Base-by-base conservation (phyloP, 2,888 invertebrate species). In the Adelognathus sp. region DNA sequence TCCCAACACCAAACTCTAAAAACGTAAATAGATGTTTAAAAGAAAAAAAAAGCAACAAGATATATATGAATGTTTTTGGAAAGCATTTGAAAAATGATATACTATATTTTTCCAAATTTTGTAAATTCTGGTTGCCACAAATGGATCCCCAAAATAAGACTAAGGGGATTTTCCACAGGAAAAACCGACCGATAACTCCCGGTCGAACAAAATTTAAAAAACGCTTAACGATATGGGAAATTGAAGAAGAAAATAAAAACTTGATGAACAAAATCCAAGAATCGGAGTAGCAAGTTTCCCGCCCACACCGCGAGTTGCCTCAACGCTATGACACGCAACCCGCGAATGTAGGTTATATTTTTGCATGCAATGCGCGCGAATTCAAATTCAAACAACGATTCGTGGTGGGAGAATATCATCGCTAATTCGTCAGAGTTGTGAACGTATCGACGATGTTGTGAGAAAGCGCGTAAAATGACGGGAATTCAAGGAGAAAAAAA, bases 371-470 rank as follows among this genome's bases (percentile, higher is more conserved):
- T 86, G 89, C 90, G 90, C 90, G 89, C 86, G 85, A 90, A 88
- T 90, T 90, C 86, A 85, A 90, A 90, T 89, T 89, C 86, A 85
- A 87, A 86, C 67, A 69, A 82, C 85, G 88, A 85, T 84, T 87
- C 16, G 85, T 86, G 88, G 87, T 87, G 88, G 88, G 87, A 87
- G 87, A 87, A 81, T 77, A 54, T 74, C 56, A 50, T 79, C 76
- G 67, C 76, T n/a, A n/a, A n/a, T n/a, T n/a, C n/a, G 80, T 50
- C 66, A 33, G 11, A 80, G 69, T 50, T 73, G 39, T 60, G 72
- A 74, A 50, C 52, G 58, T 58, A 61, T 78, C 70, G 67, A 79
- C 56, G 56, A 46, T 41, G 29, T 3, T 9, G 33, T n/a, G n/a
- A n/a, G 27, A 56, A n/a, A 66, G 44, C 31, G n/a, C 33, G 11